phyloP scores from a whole-genome alignment of 1,140 invertebrate genomes.

The Cotesia glomerata region DNA sequence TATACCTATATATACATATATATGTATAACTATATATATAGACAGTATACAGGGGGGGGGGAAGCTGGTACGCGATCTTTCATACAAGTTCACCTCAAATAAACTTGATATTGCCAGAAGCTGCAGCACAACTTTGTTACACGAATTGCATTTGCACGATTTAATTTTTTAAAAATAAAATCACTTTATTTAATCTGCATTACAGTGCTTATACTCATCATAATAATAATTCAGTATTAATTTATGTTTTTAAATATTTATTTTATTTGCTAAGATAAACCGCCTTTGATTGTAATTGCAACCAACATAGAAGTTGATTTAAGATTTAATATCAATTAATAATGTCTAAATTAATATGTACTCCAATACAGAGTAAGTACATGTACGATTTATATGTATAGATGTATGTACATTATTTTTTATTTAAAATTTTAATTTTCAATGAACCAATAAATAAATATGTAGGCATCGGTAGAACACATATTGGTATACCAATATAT shows the following conservation, averaged over 20 bases:
- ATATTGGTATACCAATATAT: no score
- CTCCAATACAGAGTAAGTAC: neutral
- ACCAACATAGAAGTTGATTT: no score
- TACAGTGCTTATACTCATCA: neutral
- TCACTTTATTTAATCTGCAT: constrained; percentile 3
- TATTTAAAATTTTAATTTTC: no score
- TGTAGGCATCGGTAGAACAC: no score
- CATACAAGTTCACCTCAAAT: constrained; percentile 14
- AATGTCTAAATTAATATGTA: constrained; percentile 19
- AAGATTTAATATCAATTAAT: constrained; percentile 10
- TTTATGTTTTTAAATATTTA: neutral
- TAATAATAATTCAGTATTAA: neutral
- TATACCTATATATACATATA: constrained; percentile 18
- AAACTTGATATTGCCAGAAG: constrained; percentile 18
- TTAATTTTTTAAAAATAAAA: neutral
- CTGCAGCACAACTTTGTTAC: constrained; percentile 17
- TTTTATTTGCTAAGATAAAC: neutral
- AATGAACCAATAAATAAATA: no score
- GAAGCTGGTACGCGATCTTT: neutral
- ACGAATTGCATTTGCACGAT: constrained; percentile 14
- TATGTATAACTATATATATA: constrained; percentile 7
- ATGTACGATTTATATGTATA: neutral
- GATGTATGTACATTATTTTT: neutral
- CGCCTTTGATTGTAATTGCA: constrained; percentile 7
- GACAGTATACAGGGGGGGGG: neutral